These are phyloP conservation scores for Magallana angulata DNA, from an alignment of 1,140 invertebrate species.

Conservation along the genomic window DNA sequence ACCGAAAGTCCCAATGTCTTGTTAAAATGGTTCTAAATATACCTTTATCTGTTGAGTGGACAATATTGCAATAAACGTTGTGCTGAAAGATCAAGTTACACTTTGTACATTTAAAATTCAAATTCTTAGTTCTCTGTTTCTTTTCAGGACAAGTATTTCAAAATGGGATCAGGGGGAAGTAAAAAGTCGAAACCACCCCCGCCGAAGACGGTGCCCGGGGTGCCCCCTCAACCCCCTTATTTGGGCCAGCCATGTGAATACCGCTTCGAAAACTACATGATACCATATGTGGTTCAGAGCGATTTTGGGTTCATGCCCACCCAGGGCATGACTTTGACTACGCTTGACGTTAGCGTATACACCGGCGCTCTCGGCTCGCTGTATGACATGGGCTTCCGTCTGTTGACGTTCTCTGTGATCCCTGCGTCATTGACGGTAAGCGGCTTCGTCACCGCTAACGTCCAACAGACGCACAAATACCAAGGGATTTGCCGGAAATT, in stretches of 20 bases:
- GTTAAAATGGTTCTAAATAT: too few species aligned
- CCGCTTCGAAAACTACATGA: constrained; percentile 44
- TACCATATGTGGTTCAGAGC: constrained; percentile 44
- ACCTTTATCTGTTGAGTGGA: too few species aligned
- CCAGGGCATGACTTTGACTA: constrained; percentile 29
- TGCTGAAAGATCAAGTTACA: too few species aligned
- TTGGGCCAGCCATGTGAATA: constrained; percentile 45
- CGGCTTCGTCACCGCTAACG: constrained; percentile 44
- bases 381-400: constrained; percentile 48
- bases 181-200: constrained; percentile 33
- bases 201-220: background rate
- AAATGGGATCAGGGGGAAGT: constrained; percentile 31
- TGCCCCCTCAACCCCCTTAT: constrained; percentile 45
- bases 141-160: background rate
- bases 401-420: constrained; percentile 44
- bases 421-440: constrained; percentile 45
- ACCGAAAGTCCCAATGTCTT: too few species aligned
- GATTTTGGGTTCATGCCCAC: constrained; percentile 31
- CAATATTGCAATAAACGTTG: too few species aligned
- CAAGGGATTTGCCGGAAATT: constrained; percentile 52
- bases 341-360: constrained; percentile 41
- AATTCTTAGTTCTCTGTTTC: too few species aligned
- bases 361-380: constrained; percentile 23
- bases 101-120: too few species aligned
- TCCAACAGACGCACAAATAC: constrained; percentile 25